Evolutionary conservation across 2,888 invertebrate species (phyloP).

Genomic region (Eutolmus rufibarbis): DNA sequence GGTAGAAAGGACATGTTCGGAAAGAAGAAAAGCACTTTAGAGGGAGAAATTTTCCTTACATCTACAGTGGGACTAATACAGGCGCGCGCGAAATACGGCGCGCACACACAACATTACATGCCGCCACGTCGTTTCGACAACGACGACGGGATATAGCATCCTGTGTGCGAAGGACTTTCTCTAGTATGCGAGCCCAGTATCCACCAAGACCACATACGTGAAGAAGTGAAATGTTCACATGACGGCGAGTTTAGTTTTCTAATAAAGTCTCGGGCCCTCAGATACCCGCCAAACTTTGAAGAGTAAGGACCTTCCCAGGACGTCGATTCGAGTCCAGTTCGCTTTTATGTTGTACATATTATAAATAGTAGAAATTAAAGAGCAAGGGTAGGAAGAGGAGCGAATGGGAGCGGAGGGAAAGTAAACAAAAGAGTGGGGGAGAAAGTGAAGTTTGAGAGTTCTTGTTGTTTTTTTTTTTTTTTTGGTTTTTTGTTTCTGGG

Average conservation of each 20-base stretch:
- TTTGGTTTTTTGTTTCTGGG: not conserved
- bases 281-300: conserved; percentile 51
- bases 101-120: not conserved
- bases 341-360: conserved; percentile 3
- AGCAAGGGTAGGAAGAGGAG: not conserved
- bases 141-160: not conserved
- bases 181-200: not conserved
- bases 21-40: conserved; percentile 42
- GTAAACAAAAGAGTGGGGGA: conserved; percentile 8
- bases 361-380: conserved; percentile 11
- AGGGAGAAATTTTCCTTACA: conserved; percentile 42
- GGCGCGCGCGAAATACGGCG: not conserved
- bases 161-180: not conserved
- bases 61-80: conserved; percentile 3
- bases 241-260: conserved; percentile 47
- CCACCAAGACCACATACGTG: not conserved
- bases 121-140: not conserved
- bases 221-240: conserved; percentile 34
- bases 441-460: not conserved
- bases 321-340: not conserved
- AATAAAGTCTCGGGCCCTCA: conserved; percentile 46
- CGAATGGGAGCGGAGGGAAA: not conserved
- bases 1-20: conserved; percentile 35
- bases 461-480: not conserved
- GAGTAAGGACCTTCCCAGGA: conserved; percentile 47